A percentile compares a stretch with the other conserved stretches of the same genome.
Conservation (phyloP, 2,113 vertebrate genomes). For the Corythoichthys intestinalis region DNA sequence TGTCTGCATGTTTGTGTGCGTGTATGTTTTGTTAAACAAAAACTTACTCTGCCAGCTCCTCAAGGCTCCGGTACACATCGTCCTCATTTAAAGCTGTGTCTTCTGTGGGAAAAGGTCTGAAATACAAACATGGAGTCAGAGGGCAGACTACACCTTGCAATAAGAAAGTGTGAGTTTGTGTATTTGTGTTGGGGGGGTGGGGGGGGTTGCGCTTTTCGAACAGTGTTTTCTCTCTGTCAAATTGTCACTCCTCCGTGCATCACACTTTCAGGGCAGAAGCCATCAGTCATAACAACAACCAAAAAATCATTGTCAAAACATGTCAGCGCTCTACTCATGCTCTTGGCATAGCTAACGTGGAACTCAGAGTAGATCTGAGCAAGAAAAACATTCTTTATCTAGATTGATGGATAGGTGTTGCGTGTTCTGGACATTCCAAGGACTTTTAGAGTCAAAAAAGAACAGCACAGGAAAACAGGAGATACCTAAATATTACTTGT, state of each 20-base stretch:
- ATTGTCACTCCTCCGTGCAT: slow-evolving; percentile 45
- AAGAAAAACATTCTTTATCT: slow-evolving; percentile 1
- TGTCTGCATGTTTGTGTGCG: neutral
- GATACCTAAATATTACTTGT: neutral
- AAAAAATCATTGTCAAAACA: slow-evolving; percentile 42
- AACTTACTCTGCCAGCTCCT: slow-evolving; percentile 96
- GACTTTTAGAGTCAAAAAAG: slow-evolving; percentile 7
- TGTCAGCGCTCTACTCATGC: slow-evolving; percentile 38
- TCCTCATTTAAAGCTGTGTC: slow-evolving; percentile 91
- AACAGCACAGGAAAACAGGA: slow-evolving; percentile 1
- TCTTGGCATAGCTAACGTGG: slow-evolving; percentile 19
- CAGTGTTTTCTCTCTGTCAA: slow-evolving; percentile 37
- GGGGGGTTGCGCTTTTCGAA: slow-evolving; percentile 3
- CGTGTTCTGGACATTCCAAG: slow-evolving; percentile 18
- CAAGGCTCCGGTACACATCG: slow-evolving; percentile 93
- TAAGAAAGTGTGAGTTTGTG: too few relatives aligned
- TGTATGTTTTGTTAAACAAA: slow-evolving; percentile 12
- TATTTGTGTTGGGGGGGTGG: too few relatives aligned
- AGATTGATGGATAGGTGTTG: slow-evolving; percentile 23
- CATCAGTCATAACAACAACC: slow-evolving; percentile 40
- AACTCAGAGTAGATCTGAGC: slow-evolving; percentile 26
- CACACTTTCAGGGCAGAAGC: slow-evolving; percentile 39
- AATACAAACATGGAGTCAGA: slow-evolving; percentile 26
- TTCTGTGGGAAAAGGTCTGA: slow-evolving; percentile 92
- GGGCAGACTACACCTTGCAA: slow-evolving; percentile 17